A percentile compares a stretch with the other conserved stretches of the same genome.
Conservation (phyloP, 2,113 vertebrate genomes). For the Neodon shergylaensis region DNA sequence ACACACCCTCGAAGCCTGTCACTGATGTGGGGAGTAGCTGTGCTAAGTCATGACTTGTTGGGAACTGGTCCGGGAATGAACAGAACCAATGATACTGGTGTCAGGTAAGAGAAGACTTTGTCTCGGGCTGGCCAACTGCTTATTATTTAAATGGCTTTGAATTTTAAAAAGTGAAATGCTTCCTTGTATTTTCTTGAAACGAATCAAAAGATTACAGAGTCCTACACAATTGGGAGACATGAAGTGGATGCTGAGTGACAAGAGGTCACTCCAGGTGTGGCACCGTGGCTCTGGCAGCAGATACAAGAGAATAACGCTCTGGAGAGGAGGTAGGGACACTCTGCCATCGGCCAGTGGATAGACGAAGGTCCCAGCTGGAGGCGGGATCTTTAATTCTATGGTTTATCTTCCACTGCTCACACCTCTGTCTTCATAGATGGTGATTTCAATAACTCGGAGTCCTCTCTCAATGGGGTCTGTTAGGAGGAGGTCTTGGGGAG, state of each 20-base stretch:
- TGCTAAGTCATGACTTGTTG: background rate
- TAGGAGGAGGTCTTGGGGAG: constrained; percentile 92
- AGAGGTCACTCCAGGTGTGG: constrained; percentile 77
- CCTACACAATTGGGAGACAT: constrained; percentile 75
- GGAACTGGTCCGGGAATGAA: constrained; percentile 32
- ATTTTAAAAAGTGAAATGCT: constrained; percentile 70
- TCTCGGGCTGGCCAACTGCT: background rate
- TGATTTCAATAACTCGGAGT: constrained; percentile 94
- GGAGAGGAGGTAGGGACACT: constrained; percentile 83
- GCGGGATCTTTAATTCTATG: constrained; percentile 74
- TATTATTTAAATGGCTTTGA: constrained; percentile 67
- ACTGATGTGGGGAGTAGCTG: background rate
- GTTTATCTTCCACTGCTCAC: constrained; percentile 93
- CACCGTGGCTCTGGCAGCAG: constrained; percentile 88
- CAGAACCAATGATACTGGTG: constrained; percentile 49
- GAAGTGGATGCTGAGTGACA: constrained; percentile 83
- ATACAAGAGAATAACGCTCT: constrained; percentile 86
- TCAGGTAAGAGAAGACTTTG: constrained; percentile 51
- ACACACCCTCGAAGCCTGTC: background rate
- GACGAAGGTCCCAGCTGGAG: constrained; percentile 78
- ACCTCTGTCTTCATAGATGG: constrained; percentile 97
- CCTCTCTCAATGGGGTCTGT: constrained; percentile 95
- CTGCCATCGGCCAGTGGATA: constrained; percentile 74
- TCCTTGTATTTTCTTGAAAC: constrained; percentile 70
- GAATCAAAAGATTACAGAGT: constrained; percentile 73